Conservation (phyloP, 2,888 invertebrate species). For the Sinentomon sp. region DNA sequence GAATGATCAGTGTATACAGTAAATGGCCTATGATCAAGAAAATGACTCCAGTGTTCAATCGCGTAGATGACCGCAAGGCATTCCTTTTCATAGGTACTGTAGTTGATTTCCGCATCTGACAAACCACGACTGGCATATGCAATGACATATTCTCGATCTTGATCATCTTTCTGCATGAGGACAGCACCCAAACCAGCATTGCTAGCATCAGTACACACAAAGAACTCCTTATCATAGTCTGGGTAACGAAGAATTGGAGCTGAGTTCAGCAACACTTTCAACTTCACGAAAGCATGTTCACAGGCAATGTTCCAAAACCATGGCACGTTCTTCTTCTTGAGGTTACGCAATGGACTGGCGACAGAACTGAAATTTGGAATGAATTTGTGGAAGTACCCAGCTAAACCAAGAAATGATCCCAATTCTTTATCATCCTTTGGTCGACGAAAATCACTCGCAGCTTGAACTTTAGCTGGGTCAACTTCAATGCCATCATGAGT, state of each 20-base stretch:
- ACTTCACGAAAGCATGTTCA: slow-evolving; percentile 5
- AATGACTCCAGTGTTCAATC: too few species aligned
- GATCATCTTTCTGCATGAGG: too few species aligned
- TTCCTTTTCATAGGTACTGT: too few species aligned
- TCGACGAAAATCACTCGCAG: slow-evolving; percentile 11
- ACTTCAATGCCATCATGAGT: slow-evolving; percentile 7
- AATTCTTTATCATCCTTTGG: slow-evolving; percentile 10
- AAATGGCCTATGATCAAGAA: too few species aligned
- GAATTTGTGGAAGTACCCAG: slow-evolving; percentile 10
- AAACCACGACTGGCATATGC: too few species aligned
- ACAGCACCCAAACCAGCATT: slow-evolving; percentile 8
- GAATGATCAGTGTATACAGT: too few species aligned
- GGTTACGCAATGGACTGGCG: slow-evolving; percentile 9
- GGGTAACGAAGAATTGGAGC: too few species aligned
- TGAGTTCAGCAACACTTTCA: slow-evolving; percentile 7
- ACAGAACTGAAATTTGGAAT: slow-evolving; percentile 9
- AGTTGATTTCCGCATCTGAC: too few species aligned
- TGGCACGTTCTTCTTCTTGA: slow-evolving; percentile 5
- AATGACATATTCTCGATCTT: too few species aligned
- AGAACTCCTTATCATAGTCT: slow-evolving; percentile 7
- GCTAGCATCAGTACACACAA: slow-evolving; percentile 5
- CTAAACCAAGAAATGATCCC: slow-evolving; percentile 10
- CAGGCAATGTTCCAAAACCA: slow-evolving; percentile 1
- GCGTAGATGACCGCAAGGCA: too few species aligned
- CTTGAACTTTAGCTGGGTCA: slow-evolving; percentile 9